Evolutionary conservation across 2,888 invertebrate species (phyloP).

Genomic region (Conops quadrifasciatus): DNA sequence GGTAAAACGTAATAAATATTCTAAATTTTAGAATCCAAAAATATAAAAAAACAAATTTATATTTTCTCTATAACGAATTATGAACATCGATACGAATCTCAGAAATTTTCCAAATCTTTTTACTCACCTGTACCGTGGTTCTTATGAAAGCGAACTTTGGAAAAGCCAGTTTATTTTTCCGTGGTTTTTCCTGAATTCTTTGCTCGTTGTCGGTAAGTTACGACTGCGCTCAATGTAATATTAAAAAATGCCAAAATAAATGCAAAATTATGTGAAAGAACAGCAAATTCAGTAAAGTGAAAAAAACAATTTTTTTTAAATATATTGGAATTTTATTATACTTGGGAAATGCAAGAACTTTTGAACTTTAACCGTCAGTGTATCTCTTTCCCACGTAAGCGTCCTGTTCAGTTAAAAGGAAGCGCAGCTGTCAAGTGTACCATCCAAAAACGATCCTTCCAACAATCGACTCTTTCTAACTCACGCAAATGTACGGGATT

Average conservation of each 20-base stretch:
- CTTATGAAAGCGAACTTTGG: constrained; percentile 30
- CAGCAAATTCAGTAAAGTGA: not conserved
- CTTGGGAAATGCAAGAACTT: not conserved
- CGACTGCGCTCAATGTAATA: not conserved
- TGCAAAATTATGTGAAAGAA: not conserved
- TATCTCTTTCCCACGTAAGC: constrained; percentile 19
- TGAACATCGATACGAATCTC: constrained; percentile 3
- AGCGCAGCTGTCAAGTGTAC: constrained; percentile 41
- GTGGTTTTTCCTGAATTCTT: constrained; percentile 11
- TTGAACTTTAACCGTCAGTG: not conserved
- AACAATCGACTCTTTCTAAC: constrained; percentile 19
- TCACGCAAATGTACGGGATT: constrained; percentile 6
- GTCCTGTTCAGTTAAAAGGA: not conserved
- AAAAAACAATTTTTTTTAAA: not conserved
- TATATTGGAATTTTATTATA: not conserved
- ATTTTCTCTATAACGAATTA: no score
- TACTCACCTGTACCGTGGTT: constrained; percentile 29
- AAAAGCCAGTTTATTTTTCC: constrained; percentile 34
- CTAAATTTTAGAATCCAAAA: not conserved
- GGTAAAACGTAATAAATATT: not conserved
- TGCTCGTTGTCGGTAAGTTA: constrained; percentile 12
- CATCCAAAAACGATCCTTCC: constrained; percentile 23
- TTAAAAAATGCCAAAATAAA: not conserved
- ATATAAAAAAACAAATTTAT: no score
- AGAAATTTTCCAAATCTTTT: constrained; percentile 4